phyloP scores from a whole-genome alignment of 2,888 invertebrate species.

The Rambutsinella grinnellia region DNA sequence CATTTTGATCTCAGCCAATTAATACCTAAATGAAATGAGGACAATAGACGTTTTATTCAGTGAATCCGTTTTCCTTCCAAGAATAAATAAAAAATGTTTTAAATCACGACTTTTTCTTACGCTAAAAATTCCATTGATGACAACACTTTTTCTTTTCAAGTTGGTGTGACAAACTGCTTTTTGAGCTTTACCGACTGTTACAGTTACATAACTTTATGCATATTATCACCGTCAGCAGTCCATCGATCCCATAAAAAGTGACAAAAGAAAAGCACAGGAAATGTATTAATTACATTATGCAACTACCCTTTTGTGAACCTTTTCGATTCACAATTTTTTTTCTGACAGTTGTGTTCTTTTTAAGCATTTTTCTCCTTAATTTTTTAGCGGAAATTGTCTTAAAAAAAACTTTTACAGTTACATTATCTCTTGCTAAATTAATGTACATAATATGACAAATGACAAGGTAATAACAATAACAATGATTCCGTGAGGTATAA shows the following conservation, averaged over 20 bases:
- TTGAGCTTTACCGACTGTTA: not conserved
- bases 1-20: too few species aligned
- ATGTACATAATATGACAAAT: too few species aligned
- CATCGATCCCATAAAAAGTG: too few species aligned
- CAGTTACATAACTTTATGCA: not conserved
- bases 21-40: too few species aligned
- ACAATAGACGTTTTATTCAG: too few species aligned
- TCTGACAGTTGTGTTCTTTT: too few species aligned
- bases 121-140: too few species aligned
- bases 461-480: constrained; percentile 16
- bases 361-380: not conserved
- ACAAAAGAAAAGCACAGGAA: not conserved
- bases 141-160: not conserved
- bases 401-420: not conserved
- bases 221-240: not conserved
- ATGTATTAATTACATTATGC: not conserved
- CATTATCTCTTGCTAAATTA: not conserved
- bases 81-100: too few species aligned
- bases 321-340: too few species aligned
- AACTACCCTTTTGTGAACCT: too few species aligned
- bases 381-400: not conserved
- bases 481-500: constrained; percentile 10
- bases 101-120: too few species aligned
- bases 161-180: not conserved
- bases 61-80: too few species aligned